A percentile compares a stretch with the other conserved stretches of the same genome.
Conservation (phyloP, 1,140 invertebrate species). For the Orius insidiosus region DNA sequence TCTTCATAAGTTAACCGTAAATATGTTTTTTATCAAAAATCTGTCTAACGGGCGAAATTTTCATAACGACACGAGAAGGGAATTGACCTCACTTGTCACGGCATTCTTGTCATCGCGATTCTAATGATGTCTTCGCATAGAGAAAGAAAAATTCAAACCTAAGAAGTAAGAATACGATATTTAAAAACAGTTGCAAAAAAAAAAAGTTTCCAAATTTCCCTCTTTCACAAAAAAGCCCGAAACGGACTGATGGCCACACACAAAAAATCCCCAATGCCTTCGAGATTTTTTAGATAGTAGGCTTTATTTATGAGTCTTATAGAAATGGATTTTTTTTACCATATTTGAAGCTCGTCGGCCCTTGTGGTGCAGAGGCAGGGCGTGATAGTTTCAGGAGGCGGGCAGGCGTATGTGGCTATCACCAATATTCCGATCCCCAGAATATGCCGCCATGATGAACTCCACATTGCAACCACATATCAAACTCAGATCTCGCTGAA, state of each 20-base stretch:
- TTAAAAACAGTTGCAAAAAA: too few relatives aligned
- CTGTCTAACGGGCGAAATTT: too few relatives aligned
- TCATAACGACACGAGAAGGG: too few relatives aligned
- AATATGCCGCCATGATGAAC: slow-evolving; percentile 5
- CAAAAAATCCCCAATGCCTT: background rate
- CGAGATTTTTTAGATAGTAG: too few relatives aligned
- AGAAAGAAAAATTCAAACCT: too few relatives aligned
- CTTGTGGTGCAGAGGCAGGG: slow-evolving; percentile 21
- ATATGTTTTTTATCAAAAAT: too few relatives aligned
- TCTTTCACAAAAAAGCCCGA: background rate
- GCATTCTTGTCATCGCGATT: too few relatives aligned
- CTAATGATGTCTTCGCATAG: too few relatives aligned
- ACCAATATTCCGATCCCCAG: slow-evolving; percentile 2
- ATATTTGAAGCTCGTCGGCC: slow-evolving; percentile 22
- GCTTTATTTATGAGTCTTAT: background rate
- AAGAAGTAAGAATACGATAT: too few relatives aligned
- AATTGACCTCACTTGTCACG: too few relatives aligned
- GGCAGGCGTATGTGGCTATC: slow-evolving; percentile 12
- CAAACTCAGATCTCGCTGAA: slow-evolving; percentile 1
- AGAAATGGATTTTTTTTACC: slow-evolving; percentile 14
- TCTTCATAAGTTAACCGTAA: too few relatives aligned
- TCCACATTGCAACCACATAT: slow-evolving; percentile 10
- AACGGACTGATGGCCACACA: background rate
- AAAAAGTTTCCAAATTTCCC: too few relatives aligned
- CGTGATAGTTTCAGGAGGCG: slow-evolving; percentile 17